These are phyloP conservation scores for Prionailurus bengalensis DNA, from an alignment of 2,113 vertebrate genomes.

Conservation along the genomic window DNA sequence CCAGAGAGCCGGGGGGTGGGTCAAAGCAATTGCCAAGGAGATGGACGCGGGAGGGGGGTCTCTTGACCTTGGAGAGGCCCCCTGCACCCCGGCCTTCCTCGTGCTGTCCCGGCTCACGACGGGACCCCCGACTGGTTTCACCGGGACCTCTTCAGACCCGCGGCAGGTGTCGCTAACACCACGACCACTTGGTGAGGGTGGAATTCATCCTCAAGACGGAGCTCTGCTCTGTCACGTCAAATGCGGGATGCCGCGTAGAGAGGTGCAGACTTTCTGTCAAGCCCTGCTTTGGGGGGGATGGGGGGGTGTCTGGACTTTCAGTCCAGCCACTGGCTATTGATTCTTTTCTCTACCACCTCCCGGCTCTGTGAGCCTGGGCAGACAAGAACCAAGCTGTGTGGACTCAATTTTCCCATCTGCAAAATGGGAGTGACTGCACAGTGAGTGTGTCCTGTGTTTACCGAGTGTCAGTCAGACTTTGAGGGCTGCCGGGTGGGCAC, in stretches of 20 bases:
- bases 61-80: not conserved
- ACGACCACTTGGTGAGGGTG: not conserved
- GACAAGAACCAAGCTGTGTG: not conserved
- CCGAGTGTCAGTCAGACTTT: not conserved
- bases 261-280: not conserved
- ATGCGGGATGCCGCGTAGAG: not conserved
- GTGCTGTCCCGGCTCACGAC: not conserved
- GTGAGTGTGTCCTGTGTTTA: not conserved
- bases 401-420: not conserved
- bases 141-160: not conserved
- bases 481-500: rapidly evolving
- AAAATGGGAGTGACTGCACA: not conserved
- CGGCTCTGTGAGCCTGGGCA: not conserved
- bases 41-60: rapidly evolving
- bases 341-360: not conserved
- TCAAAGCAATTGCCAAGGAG: not conserved
- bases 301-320: not conserved
- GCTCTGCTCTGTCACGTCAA: not conserved
- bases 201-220: not conserved
- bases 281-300: not conserved
- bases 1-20: not conserved
- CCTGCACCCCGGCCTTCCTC: not conserved
- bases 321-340: not conserved
- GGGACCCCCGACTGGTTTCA: no score
- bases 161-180: not conserved